Conservation (phyloP, 1,140 invertebrate species). For the Zaprionus africanus region DNA sequence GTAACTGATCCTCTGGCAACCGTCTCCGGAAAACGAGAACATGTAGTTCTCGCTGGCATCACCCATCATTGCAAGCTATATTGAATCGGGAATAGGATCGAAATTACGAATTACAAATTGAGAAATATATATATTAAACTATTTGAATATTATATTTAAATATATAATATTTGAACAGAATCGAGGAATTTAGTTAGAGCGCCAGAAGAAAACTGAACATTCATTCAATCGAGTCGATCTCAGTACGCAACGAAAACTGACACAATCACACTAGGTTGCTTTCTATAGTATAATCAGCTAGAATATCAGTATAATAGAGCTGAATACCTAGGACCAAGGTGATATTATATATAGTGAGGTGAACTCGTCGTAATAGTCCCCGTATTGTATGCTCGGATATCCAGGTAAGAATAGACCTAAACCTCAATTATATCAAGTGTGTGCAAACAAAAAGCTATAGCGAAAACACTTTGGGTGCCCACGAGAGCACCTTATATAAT, state of each 20-base stretch:
- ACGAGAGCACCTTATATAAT: no score
- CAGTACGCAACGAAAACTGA: background rate
- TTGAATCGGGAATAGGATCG: background rate
- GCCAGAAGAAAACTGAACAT: background rate
- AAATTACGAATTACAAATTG: background rate
- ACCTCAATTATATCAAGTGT: no score
- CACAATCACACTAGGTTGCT: background rate
- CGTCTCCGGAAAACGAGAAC: slow-evolving; percentile 31
- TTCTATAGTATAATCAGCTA: no score
- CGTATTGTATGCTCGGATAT: no score
- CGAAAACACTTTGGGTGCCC: no score
- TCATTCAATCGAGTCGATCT: background rate
- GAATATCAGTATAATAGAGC: no score
- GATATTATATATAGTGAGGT: no score
- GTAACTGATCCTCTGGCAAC: slow-evolving; percentile 61
- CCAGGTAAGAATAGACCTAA: no score
- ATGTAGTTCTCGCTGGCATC: background rate
- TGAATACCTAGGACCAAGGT: no score
- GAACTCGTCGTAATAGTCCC: no score
- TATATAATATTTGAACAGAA: background rate
- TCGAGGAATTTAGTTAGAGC: slow-evolving; percentile 12
- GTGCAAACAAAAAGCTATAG: no score
- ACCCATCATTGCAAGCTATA: background rate
- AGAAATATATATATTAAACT: background rate
- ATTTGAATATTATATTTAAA: no score